Evolutionary conservation across 2,797 vertebrate species (phyloP).

Genomic region (Bradypodion pumilum): DNA sequence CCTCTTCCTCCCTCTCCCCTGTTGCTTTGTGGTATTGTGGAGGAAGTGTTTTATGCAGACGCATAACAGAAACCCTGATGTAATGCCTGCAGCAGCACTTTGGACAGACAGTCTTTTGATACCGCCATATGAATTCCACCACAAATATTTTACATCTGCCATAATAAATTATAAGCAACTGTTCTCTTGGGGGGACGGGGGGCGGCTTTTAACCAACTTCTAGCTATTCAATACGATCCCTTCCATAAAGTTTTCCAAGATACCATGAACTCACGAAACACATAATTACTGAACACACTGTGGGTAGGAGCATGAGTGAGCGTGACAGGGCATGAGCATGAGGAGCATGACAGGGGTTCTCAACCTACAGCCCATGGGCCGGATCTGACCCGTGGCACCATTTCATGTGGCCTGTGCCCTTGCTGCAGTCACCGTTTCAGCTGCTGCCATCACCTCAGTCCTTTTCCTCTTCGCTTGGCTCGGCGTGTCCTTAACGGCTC

Average conservation of each 20-base stretch:
- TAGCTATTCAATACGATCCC: background rate
- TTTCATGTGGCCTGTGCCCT: too few relatives aligned
- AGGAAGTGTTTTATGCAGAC: slow-evolving; percentile 5
- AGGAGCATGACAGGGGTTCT: too few relatives aligned
- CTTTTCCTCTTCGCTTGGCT: too few relatives aligned
- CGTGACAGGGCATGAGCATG: too few relatives aligned
- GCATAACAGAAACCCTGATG: background rate
- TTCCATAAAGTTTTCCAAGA: background rate
- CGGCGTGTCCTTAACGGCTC: too few relatives aligned
- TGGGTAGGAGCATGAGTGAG: background rate
- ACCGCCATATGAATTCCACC: background rate
- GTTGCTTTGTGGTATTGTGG: slow-evolving; percentile 31
- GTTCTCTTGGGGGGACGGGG: too few relatives aligned
- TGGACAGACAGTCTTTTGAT: background rate
- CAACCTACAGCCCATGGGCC: too few relatives aligned
- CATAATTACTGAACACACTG: background rate
- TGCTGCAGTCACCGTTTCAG: too few relatives aligned
- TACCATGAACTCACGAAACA: background rate
- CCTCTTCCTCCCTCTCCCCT: background rate
- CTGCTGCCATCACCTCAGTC: too few relatives aligned
- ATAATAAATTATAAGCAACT: background rate
- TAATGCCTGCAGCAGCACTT: background rate
- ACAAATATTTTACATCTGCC: background rate
- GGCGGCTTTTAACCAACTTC: background rate
- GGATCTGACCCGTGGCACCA: too few relatives aligned